Base-by-base conservation (phyloP, 1,140 invertebrate genomes). In the Drosophila erecta region DNA sequence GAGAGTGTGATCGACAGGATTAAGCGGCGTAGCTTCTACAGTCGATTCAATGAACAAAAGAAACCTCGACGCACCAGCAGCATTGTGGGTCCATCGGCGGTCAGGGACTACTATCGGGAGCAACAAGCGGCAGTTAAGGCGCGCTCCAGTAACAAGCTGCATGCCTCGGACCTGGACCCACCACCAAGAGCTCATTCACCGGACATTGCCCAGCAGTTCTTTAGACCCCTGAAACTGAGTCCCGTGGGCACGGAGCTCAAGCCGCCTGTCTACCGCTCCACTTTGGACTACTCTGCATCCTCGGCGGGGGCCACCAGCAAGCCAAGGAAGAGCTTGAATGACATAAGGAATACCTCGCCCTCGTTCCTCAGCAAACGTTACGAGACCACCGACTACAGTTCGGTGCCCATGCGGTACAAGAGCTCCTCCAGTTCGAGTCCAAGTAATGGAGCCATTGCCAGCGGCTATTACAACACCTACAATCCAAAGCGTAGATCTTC, bases 1-100 rank as follows among this genome's bases (percentile, higher is more conserved):
- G 96, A 97, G 85, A 96, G 95, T 35, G 95, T 98, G 11, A 95
- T 95, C 35, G 97, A 98, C 81, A 93, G 97, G 73, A 98, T 98
- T 67, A 94, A 96, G 74, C 93, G 97, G 17, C 97, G 97, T 90
- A 97, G 96, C 90, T 98, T 97, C 92, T 98, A 97, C 85, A 95
- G 95, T 4, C 94, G 96, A 60, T 98, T 98, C 85, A 97, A 98
- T 80, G 96, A 97, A 79, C 94, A 96, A 78, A 96, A 96, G 81
- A 96, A 86, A 4, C 94, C 94, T 44, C 93, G 95, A 56, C 92
- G 94, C 69, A 94, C 94, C 76, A 94, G 94, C 81, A 94, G 86
- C 77, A 93, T 94, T 66, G 94, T 94, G 8, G 94, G 94, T 54
- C 94, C 94, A 1, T 85, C 80, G 12, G 91, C 91, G 6, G 90